These are phyloP conservation scores for Lasius platythorax DNA, from an alignment of 2,888 invertebrate species.

Conservation along the genomic window DNA sequence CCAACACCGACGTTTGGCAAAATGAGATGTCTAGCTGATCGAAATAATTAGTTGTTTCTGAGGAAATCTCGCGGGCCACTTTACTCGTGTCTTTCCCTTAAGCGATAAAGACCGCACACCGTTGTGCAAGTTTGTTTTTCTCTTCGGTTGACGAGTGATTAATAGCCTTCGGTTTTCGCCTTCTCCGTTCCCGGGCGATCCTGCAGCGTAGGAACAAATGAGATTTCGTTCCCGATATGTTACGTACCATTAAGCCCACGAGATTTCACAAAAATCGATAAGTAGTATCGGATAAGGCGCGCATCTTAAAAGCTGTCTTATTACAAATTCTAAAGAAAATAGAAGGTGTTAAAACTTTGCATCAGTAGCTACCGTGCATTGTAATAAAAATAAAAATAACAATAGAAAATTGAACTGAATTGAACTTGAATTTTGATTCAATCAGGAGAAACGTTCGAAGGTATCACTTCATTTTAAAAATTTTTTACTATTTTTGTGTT, in stretches of 20 bases:
- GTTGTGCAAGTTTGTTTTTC: slow-evolving; percentile 33
- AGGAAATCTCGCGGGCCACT: slow-evolving; percentile 2
- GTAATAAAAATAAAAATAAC: slow-evolving; percentile 2
- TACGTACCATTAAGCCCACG: slow-evolving; percentile 53
- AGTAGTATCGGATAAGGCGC: slow-evolving; percentile 20
- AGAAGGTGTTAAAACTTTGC: neutral
- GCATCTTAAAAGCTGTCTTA: neutral
- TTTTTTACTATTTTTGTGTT: neutral
- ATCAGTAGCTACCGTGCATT: neutral
- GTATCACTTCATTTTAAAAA: neutral
- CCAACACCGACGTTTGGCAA: neutral
- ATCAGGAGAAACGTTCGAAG: neutral
- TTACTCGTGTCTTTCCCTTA: slow-evolving; percentile 25
- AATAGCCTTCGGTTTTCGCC: slow-evolving; percentile 29
- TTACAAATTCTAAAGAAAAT: neutral
- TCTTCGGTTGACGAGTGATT: slow-evolving; percentile 47
- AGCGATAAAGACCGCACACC: slow-evolving; percentile 7
- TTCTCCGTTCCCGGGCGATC: neutral
- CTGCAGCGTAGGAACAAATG: slow-evolving; percentile 34
- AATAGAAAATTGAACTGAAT: neutral
- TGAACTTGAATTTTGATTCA: neutral
- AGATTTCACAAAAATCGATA: slow-evolving; percentile 46
- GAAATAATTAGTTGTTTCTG: slow-evolving; percentile 42
- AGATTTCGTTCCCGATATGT: slow-evolving; percentile 65
- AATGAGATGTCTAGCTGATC: neutral